Conservation (phyloP, 1,140 invertebrate species). For the Dendroctonus ponderosae region DNA sequence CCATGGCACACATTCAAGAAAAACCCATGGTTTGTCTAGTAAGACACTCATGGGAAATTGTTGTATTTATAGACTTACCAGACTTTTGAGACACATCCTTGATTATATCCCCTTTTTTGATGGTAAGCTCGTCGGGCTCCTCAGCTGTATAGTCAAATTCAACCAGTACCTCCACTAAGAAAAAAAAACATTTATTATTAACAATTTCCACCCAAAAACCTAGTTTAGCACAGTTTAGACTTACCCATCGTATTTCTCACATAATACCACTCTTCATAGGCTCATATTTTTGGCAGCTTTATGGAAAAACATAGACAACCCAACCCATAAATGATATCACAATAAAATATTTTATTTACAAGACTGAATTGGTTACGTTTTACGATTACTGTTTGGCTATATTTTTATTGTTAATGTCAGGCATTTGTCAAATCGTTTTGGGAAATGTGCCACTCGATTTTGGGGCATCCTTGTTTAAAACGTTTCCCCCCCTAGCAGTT, state of each 20-base stretch:
- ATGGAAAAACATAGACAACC: slow-evolving; percentile 18
- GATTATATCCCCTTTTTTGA: slow-evolving; percentile 87
- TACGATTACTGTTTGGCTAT: slow-evolving; percentile 31
- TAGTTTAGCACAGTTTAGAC: not conserved
- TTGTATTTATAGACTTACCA: slow-evolving; percentile 14
- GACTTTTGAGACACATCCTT: slow-evolving; percentile 77
- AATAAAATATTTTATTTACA: slow-evolving; percentile 26
- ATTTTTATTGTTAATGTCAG: not conserved
- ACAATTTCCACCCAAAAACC: not conserved
- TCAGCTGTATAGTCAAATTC: slow-evolving; percentile 80
- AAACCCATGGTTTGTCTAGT: too few relatives aligned
- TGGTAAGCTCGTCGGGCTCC: slow-evolving; percentile 79
- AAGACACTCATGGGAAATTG: too few relatives aligned
- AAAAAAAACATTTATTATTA: slow-evolving; percentile 2
- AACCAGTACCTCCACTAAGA: slow-evolving; percentile 73
- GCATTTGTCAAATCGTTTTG: not conserved
- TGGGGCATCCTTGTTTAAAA: too few relatives aligned
- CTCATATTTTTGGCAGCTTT: slow-evolving; percentile 9
- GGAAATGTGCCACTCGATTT: not conserved
- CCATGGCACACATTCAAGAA: too few relatives aligned
- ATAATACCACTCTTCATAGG: slow-evolving; percentile 31
- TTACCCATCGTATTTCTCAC: slow-evolving; percentile 25
- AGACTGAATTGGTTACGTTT: slow-evolving; percentile 8
- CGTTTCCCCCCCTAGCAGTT: too few relatives aligned
- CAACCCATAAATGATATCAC: slow-evolving; percentile 33